phyloP scores from a whole-genome alignment of 2,113 vertebrate genomes.

The Naja naja region DNA sequence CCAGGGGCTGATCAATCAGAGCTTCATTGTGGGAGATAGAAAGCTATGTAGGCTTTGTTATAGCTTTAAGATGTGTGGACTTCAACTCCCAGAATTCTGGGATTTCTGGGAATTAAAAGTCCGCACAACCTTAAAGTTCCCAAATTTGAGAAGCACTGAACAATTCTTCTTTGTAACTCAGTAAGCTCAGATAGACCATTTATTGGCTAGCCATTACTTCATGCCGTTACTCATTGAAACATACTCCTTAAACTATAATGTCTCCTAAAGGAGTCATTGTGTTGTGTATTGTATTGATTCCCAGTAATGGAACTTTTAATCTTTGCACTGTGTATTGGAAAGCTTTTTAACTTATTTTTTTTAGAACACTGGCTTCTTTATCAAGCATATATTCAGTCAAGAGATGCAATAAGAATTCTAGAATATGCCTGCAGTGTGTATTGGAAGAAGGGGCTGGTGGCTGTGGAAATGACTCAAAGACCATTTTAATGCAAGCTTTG shows the following conservation, averaged over 20 bases:
- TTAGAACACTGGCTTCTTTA: conserved; percentile 29
- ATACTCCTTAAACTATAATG: conserved; percentile 23
- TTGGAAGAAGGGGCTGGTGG: background rate
- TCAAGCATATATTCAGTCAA: background rate
- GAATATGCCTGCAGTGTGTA: background rate
- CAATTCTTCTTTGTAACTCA: conserved; percentile 1
- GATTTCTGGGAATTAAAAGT: background rate
- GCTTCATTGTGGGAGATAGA: background rate
- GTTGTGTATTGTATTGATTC: background rate
- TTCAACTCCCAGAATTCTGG: background rate
- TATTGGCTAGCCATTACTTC: background rate
- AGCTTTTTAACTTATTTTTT: background rate
- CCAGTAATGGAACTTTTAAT: conserved; percentile 13
- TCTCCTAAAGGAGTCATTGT: conserved; percentile 26
- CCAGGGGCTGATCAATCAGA: background rate
- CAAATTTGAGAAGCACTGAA: background rate
- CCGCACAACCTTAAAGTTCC: background rate
- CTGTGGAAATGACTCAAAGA: background rate
- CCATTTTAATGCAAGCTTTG: background rate
- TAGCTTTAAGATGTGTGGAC: background rate
- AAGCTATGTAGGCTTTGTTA: background rate
- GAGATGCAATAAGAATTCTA: background rate
- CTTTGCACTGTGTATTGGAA: conserved; percentile 7
- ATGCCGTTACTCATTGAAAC: conserved; percentile 44
- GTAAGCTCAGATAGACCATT: background rate